phyloP scores from a whole-genome alignment of 2,113 vertebrate genomes.

The Osmerus eperlanus region DNA sequence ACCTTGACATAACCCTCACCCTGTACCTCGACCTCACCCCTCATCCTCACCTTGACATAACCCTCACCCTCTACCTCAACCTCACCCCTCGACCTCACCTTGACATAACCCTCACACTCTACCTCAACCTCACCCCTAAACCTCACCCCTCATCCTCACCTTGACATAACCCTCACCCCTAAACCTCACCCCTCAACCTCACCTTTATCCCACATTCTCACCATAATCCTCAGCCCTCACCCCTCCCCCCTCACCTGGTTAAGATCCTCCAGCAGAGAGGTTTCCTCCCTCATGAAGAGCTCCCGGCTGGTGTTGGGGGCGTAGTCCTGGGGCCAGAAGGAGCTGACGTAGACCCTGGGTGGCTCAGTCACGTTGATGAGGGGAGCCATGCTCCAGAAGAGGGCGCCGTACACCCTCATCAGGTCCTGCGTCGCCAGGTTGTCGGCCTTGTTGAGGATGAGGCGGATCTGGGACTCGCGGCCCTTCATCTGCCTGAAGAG shows the following conservation, averaged over 20 bases:
- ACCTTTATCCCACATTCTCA: too few relatives aligned
- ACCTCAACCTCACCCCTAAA: too few relatives aligned
- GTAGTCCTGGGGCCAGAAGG: conserved; percentile 95
- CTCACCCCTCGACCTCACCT: too few relatives aligned
- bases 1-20: too few relatives aligned
- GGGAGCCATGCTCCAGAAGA: conserved; percentile 97
- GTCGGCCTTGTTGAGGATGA: conserved; percentile 97
- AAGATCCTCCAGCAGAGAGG: conserved; percentile 92
- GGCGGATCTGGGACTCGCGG: conserved; percentile 95
- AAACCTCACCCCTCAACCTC: too few relatives aligned
- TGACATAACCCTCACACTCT: too few relatives aligned
- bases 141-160: too few relatives aligned
- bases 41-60: too few relatives aligned
- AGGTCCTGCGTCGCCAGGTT: conserved; percentile 91
- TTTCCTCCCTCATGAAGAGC: conserved; percentile 94
- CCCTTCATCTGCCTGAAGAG: conserved; percentile 95
- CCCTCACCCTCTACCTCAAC: too few relatives aligned
- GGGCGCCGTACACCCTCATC: conserved; percentile 94
- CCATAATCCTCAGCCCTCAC: too few relatives aligned
- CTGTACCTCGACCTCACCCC: conserved; percentile 31
- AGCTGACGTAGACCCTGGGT: conserved; percentile 94
- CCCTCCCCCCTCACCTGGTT: conserved; percentile 73
- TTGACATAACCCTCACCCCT: too few relatives aligned
- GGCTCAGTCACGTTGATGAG: conserved; percentile 96
- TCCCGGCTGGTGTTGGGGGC: conserved; percentile 82